Percentiles rank a stretch among this genome's conserved stretches.
phyloP scores from a whole-genome alignment of 37 sponge, comb jelly and placozoan genomes.

The Tethya wilhelma region DNA sequence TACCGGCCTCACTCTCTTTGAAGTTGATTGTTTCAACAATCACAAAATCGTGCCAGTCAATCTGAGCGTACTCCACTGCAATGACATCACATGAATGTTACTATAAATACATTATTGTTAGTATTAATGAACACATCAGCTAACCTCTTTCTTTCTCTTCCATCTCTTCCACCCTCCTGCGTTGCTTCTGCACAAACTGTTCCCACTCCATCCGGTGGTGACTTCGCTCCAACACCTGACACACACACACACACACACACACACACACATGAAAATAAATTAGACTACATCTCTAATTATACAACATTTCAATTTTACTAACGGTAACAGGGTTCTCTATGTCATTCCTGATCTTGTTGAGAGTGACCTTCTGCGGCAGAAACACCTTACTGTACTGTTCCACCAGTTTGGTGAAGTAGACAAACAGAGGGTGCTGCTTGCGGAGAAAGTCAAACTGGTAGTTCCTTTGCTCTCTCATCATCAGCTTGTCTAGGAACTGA shows the following conservation, averaged over 20 bases:
- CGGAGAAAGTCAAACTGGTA: constrained; percentile 97
- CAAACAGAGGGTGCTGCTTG: constrained; percentile 92
- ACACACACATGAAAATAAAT: neutral
- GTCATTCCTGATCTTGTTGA: constrained; percentile 38
- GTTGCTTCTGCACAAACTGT: constrained; percentile 74
- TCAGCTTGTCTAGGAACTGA: constrained; percentile 89
- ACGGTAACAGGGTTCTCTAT: constrained; percentile 57
- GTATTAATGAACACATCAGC: neutral
- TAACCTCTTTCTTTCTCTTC: constrained; percentile 88
- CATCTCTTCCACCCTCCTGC: constrained; percentile 81
- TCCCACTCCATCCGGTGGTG: constrained; percentile 83
- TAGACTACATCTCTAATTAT: neutral
- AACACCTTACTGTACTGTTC: constrained; percentile 96
- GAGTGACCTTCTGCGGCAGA: constrained; percentile 38
- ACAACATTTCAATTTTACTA: neutral
- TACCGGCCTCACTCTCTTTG: constrained; percentile 88
- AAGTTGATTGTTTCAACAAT: constrained; percentile 95
- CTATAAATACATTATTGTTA: neutral
- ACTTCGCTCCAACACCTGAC: constrained; percentile 70
- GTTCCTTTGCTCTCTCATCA: constrained; percentile 92
- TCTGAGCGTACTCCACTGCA: constrained; percentile 92
- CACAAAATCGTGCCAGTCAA: constrained; percentile 99
- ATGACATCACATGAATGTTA: neutral
- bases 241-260: constrained; percentile 7
- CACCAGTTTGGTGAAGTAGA: constrained; percentile 95